Evolutionary conservation across 2,797 vertebrate species (phyloP), one percentile per base, ranked within the genome.

Genomic region (Intellagama lesueurii): DNA sequence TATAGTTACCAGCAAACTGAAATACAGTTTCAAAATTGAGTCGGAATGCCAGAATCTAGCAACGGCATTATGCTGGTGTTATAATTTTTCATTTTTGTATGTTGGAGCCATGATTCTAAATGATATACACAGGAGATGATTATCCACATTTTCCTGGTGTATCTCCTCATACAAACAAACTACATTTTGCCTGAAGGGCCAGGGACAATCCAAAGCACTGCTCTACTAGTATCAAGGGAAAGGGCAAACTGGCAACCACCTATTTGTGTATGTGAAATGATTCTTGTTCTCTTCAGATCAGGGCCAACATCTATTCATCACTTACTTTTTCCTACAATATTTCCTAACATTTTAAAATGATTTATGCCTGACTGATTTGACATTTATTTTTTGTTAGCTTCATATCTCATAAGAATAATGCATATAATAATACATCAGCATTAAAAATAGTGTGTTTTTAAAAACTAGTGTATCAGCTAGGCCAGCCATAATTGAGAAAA

Each of bases 11-110:
- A 40, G 40, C 40, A 40, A 40, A 40, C 1, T 40, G 90, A 90
- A 81, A 84, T 91, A n/a, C 4, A 56, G 94, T 79, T 90, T 92
- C 77, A 91, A 90, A 92, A 56, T 83, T 7, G 4, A 69, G 9
- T 85, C 92, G 91, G 77, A 94, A 83, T 81, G 81, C 1, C 49
- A 80, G 40, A 87, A 85, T 85, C 79, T 24, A 90, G 28, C 24
- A 12, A 52, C n/a, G n/a, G 89, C 76, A 16, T 47, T 81, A 22
- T 52, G 85, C 85, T 16, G 28, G 75, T 85, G 88, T 40, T 40
- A 82, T 16, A 76, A 9, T 30, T 69, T 28, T 90, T 70, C 75
- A 80, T 90, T 32, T 56, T 88, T 73, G 32, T 32, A 3, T 44
- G 12, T 44, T 24, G 40, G 47, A 47, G 40, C 24, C 75, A 91